Conservation (phyloP, 2,113 vertebrate species). For the Limanda limanda region DNA sequence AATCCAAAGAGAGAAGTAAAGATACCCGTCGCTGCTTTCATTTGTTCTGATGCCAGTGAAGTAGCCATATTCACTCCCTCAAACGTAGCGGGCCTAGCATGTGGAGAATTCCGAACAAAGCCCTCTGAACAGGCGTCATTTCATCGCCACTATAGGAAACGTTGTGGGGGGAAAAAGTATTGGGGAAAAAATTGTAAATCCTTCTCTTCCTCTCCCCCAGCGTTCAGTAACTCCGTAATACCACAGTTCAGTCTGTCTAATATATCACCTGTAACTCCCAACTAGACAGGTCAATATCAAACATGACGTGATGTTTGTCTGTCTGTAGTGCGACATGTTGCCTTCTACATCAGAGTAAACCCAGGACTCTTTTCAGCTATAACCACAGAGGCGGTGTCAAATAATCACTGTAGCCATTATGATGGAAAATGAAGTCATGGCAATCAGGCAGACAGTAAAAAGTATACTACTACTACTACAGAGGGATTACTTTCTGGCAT, state of each 20-base stretch:
- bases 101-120: conserved; percentile 19
- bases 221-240: conserved; percentile 15
- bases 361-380: neutral
- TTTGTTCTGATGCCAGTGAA: conserved; percentile 25
- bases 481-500: conserved; percentile 52
- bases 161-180: conserved; percentile 8
- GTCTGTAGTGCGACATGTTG: neutral
- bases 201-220: conserved; percentile 6
- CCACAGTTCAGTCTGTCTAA: conserved; percentile 33
- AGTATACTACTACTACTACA: conserved; percentile 12
- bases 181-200: neutral
- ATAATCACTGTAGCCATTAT: neutral
- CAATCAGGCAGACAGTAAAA: neutral
- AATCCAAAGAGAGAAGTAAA: conserved; percentile 62
- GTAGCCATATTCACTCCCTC: conserved; percentile 15
- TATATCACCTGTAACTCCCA: conserved; percentile 43
- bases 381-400: conserved; percentile 1
- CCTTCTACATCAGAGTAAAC: conserved; percentile 5
- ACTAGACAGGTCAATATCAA: conserved; percentile 21
- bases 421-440: neutral
- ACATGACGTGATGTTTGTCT: conserved; percentile 1
- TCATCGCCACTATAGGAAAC: conserved; percentile 31
- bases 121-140: neutral
- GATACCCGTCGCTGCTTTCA: conserved; percentile 42
- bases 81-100: conserved; percentile 16